These are phyloP conservation scores for Frankliniella intonsa DNA, from an alignment of 2,888 invertebrate genomes.

Conservation along the genomic window DNA sequence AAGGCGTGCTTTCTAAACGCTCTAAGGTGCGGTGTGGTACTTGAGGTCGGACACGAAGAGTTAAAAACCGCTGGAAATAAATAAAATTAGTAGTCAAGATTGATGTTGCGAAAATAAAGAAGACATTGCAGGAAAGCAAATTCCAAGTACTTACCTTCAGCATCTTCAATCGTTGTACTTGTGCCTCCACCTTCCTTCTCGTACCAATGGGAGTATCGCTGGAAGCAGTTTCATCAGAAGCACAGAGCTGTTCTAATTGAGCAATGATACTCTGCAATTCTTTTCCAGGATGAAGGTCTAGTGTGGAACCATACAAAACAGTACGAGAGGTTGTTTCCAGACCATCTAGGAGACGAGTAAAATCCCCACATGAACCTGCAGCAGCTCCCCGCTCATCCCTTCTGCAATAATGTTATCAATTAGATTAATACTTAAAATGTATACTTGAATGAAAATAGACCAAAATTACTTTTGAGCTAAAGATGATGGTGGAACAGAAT, in stretches of 20 bases:
- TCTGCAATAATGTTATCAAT: background rate
- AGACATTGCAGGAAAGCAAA: background rate
- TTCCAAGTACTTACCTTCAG: constrained; percentile 53
- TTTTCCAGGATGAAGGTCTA: constrained; percentile 39
- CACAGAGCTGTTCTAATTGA: constrained; percentile 53
- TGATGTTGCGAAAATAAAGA: background rate
- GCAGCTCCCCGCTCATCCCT: background rate
- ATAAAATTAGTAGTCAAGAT: background rate
- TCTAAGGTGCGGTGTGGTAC: background rate
- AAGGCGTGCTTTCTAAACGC: constrained; percentile 35
- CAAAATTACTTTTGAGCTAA: background rate
- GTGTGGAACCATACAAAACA: constrained; percentile 23
- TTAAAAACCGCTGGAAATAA: constrained; percentile 29
- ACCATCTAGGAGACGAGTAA: constrained; percentile 16
- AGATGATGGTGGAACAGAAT: background rate
- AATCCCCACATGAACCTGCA: constrained; percentile 21
- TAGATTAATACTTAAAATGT: background rate
- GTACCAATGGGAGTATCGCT: constrained; percentile 43
- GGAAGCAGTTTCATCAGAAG: background rate
- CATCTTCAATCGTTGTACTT: constrained; percentile 61
- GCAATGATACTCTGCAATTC: constrained; percentile 66
- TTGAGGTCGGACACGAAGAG: constrained; percentile 1
- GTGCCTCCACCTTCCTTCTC: constrained; percentile 60
- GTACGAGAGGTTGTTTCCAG: constrained; percentile 23
- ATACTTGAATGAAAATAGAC: background rate